Conservation (phyloP, 1,140 invertebrate species). For the Drosophila dunni region DNA sequence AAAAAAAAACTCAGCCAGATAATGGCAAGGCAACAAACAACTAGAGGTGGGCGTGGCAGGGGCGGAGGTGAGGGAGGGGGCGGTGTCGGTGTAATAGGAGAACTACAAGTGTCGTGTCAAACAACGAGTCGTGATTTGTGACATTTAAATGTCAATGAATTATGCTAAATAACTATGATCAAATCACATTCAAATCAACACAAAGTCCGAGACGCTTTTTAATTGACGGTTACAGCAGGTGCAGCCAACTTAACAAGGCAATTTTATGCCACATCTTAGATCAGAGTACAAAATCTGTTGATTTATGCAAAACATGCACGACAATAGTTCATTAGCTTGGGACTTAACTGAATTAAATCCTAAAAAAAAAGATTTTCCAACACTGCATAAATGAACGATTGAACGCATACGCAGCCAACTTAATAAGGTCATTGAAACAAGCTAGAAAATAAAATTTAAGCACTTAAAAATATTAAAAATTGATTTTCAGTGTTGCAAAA, state of each 20-base stretch:
- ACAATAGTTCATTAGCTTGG: too few relatives aligned
- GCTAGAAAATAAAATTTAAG: too few relatives aligned
- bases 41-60: background rate
- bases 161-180: conserved; percentile 20
- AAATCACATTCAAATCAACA: background rate
- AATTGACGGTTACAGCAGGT: background rate
- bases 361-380: too few relatives aligned
- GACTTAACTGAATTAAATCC: too few relatives aligned
- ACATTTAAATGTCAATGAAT: conserved; percentile 33
- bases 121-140: conserved; percentile 16
- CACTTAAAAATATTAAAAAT: too few relatives aligned
- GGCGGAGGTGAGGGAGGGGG: background rate
- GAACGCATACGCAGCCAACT: background rate
- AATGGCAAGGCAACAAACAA: background rate
- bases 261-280: background rate
- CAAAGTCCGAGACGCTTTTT: background rate
- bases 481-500: too few relatives aligned
- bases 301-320: too few relatives aligned
- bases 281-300: too few relatives aligned
- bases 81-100: background rate
- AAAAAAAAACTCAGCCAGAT: background rate
- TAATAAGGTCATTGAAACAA: background rate
- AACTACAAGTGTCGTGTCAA: background rate
- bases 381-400: too few relatives aligned
- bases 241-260: conserved; percentile 14